Percentiles rank a stretch among this genome's conserved stretches.
Conservation (phyloP, 2,797 vertebrate genomes). For the Epinephelus awoara region DNA sequence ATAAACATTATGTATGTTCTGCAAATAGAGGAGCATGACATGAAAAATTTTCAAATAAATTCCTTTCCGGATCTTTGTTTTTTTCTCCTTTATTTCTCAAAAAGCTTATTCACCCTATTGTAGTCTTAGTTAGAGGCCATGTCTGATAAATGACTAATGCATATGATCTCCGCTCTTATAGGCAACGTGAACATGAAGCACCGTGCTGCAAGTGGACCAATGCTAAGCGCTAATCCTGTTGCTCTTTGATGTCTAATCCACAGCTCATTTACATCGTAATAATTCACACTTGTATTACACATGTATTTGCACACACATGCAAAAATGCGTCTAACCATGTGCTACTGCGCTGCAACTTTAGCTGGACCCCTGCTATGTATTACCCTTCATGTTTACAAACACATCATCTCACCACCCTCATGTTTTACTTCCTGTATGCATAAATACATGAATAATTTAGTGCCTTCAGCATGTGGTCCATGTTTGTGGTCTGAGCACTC, state of each 20-base stretch:
- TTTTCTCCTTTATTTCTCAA: background rate
- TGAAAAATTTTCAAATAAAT: background rate
- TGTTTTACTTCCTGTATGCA: conserved; percentile 21
- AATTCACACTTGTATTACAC: conserved; percentile 22
- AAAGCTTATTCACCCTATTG: background rate
- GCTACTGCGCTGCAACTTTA: background rate
- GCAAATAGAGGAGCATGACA: background rate
- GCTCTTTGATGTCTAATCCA: conserved; percentile 70
- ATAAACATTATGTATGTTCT: no score
- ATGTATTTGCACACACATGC: conserved; percentile 19
- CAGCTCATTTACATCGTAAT: conserved; percentile 13
- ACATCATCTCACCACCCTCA: conserved; percentile 11
- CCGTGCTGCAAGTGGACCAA: conserved; percentile 3
- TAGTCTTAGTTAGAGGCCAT: background rate
- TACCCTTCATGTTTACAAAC: conserved; percentile 8
- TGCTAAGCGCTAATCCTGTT: conserved; percentile 45
- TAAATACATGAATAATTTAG: background rate
- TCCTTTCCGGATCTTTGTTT: background rate
- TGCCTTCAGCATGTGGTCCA: background rate
- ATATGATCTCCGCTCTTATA: background rate
- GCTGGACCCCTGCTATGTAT: conserved; percentile 32
- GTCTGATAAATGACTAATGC: conserved; percentile 32
- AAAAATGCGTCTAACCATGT: conserved; percentile 14
- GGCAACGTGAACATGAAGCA: no score
- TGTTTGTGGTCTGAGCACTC: conserved; percentile 10